Percentiles rank a stretch among this genome's conserved stretches.
phyloP scores from a whole-genome alignment of 2,797 vertebrate genomes.

The Emydoidea blandingii region DNA sequence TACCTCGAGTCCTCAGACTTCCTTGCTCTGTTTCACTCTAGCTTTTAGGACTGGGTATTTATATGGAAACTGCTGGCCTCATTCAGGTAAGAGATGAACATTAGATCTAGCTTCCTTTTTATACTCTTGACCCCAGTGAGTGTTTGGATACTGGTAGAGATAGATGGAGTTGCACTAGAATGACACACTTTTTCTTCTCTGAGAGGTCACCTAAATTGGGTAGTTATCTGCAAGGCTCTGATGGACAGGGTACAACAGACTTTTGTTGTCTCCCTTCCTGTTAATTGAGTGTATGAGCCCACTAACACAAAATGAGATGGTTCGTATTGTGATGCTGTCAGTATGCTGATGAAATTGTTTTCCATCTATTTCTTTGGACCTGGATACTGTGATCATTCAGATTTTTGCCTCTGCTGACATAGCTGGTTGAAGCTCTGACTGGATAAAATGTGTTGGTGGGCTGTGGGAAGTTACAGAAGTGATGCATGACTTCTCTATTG shows the following conservation, averaged over 20 bases:
- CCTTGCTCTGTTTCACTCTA: neutral
- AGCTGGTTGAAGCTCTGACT: neutral
- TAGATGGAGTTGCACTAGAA: neutral
- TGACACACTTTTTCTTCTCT: neutral
- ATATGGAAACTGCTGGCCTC: neutral
- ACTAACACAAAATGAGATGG: neutral
- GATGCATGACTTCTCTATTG: no score
- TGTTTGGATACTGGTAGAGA: neutral
- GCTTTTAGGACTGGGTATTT: neutral
- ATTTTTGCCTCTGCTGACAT: neutral
- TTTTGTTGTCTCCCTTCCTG: neutral
- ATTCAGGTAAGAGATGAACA: neutral
- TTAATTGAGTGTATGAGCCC: no score
- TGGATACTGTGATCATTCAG: neutral
- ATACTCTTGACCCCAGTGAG: neutral
- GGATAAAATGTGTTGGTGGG: neutral
- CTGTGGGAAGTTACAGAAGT: fast-evolving
- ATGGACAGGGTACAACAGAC: neutral
- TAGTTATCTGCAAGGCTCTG: neutral
- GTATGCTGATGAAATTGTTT: neutral
- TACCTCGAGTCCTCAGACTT: neutral
- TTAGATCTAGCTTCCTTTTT: neutral
- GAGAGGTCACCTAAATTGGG: neutral
- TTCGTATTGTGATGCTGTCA: neutral
- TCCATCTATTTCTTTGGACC: neutral